Conservation (phyloP, 2,113 vertebrate genomes). For the Centrocercus urophasianus region DNA sequence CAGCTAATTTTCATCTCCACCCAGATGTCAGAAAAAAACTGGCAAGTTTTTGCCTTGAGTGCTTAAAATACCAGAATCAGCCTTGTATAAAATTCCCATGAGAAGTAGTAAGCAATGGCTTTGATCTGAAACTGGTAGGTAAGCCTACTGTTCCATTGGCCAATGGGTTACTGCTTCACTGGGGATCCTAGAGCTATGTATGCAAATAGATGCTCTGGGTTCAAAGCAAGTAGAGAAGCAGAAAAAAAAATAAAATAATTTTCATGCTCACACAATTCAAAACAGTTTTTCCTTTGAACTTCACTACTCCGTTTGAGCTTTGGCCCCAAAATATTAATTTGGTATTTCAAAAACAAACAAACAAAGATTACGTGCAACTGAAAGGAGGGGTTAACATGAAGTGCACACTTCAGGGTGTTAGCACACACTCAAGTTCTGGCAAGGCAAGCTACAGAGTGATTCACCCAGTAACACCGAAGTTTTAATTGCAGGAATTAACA, state of each 20-base stretch:
- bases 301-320: background rate
- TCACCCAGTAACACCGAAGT: background rate
- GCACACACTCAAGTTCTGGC: background rate
- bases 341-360: background rate
- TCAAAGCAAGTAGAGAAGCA: constrained; percentile 10
- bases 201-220: background rate
- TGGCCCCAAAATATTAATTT: background rate
- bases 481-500: background rate
- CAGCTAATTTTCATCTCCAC: background rate
- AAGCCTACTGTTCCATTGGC: background rate
- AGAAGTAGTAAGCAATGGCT: background rate
- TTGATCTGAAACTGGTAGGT: background rate
- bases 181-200: background rate
- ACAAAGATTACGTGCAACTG: background rate
- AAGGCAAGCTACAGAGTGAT: background rate
- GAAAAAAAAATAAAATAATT: background rate
- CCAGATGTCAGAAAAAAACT: background rate
- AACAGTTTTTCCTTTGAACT: background rate
- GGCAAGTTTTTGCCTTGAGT: background rate
- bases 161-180: background rate
- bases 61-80: background rate
- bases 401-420: background rate
- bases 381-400: background rate
- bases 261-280: background rate
- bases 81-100: rapidly evolving